Base-by-base conservation (phyloP, 2,888 invertebrate species). In the Drosophila mettleri region DNA sequence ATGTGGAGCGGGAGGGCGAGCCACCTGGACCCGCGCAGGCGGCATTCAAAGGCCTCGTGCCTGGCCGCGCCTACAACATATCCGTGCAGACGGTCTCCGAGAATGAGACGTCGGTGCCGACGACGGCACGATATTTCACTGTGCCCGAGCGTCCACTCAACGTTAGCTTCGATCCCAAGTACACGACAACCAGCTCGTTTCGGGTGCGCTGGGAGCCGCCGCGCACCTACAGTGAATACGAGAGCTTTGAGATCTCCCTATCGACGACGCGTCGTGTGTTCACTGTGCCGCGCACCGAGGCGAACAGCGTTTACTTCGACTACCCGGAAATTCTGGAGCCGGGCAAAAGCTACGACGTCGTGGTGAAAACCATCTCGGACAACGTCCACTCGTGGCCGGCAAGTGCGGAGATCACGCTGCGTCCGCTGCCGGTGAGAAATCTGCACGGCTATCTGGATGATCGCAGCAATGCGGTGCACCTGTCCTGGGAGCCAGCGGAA, bases 1-100 rank as follows among this genome's bases (percentile, higher is more conserved):
- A 97, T 92, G 97, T 98, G 73, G 97, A 97, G 92, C 97, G 97
- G 91, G 98, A 97, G 93, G 97, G 97, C 51, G 98, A 98, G 93
- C 98, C 98, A 31, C 98, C 98, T 0, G 98, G 98, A 52, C 98
- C 98, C 9, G 98, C 98, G 39, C 98, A 98, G 93, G 98, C 98
- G 45, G 98, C 98, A 27, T 98, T 98, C 93, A 97, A 98, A 93
- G 98, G 97, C 27, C 94, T 98, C 24, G 95, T 97, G 69, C 98
- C 98, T 52, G 96, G 95, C 9, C 94, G 98, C 83, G 97, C 97
- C 0, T 98, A 98, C 93, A 97, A 98, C 93, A 98, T 98, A 91
- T 97, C 97, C 52, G 98, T 98, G 75, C 98, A 98, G 93, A 98
- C 98, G 2, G 97, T 98, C 91, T 97, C 97, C 27, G 97, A 97